Conservation (phyloP, 2,797 vertebrate genomes). For the Eospalax fontanierii region DNA sequence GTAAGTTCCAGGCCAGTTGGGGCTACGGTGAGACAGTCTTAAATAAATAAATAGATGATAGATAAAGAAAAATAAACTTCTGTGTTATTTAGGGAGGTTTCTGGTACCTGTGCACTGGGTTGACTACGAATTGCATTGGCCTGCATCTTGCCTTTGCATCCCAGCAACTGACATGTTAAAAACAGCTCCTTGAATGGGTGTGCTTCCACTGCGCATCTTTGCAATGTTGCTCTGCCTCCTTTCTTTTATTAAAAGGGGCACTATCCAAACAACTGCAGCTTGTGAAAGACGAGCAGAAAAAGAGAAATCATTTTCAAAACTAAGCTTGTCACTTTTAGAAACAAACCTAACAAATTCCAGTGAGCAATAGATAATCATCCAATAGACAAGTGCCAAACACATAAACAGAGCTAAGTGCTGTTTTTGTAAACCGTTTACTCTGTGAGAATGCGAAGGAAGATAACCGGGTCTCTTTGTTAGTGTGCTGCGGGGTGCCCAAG, state of each 20-base stretch:
- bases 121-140: neutral
- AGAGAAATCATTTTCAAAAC: conserved; percentile 29
- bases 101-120: neutral
- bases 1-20: too few species aligned
- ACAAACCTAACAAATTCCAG: conserved; percentile 52
- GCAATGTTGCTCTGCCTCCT: neutral
- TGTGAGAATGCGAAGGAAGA: neutral
- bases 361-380: neutral
- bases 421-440: conserved; percentile 3
- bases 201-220: neutral
- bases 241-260: conserved; percentile 35
- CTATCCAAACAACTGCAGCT: conserved; percentile 45
- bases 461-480: neutral
- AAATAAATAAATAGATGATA: neutral
- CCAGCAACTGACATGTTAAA: neutral
- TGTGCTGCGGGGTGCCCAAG: neutral
- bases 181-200: neutral
- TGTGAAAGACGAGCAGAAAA: conserved; percentile 21
- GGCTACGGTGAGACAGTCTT: too few species aligned
- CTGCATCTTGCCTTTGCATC: neutral
- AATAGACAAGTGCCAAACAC: neutral
- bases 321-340: conserved; percentile 58
- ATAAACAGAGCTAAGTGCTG: conserved; percentile 20
- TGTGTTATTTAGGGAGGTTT: conserved; percentile 26
- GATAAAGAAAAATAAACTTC: conserved; percentile 20